Percentiles rank a stretch among this genome's conserved stretches.
These are phyloP conservation scores for Scaptodrosophila latifasciaeformis DNA, from an alignment of 2,888 invertebrate species.

Conservation along the genomic window DNA sequence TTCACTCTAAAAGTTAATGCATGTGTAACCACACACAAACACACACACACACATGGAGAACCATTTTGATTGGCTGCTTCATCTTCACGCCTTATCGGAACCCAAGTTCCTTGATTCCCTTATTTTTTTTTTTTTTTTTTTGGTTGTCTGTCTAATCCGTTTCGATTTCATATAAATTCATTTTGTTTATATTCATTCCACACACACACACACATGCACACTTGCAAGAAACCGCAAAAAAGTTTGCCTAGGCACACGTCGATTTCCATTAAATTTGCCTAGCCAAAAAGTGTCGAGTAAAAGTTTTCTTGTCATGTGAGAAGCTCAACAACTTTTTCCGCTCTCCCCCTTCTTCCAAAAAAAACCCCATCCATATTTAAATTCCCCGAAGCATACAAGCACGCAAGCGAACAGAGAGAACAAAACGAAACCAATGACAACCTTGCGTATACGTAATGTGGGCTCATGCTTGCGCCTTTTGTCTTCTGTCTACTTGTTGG, in stretches of 20 bases:
- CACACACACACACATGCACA: background rate
- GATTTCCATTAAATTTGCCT: conserved; percentile 62
- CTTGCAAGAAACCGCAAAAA: background rate
- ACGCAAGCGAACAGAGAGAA: background rate
- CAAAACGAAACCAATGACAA: conserved; percentile 12
- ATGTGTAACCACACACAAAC: background rate
- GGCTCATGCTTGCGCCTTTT: conserved; percentile 17
- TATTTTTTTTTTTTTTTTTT: no score
- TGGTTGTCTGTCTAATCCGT: conserved; percentile 41
- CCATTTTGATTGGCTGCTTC: conserved; percentile 22
- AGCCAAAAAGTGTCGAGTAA: conserved; percentile 57
- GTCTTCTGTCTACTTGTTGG: conserved; percentile 26
- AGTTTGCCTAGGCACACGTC: conserved; percentile 47
- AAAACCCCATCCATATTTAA: conserved; percentile 18
- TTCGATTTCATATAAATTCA: conserved; percentile 70
- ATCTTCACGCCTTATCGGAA: conserved; percentile 15
- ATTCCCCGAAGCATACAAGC: conserved; percentile 7
- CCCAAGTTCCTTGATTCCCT: no score
- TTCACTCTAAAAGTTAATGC: background rate
- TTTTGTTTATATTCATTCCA: conserved; percentile 49
- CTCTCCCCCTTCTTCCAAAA: background rate
- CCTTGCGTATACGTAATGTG: conserved; percentile 61
- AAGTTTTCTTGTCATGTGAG: conserved; percentile 42
- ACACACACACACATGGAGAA: conserved; percentile 2
- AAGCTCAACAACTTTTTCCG: conserved; percentile 15